These are phyloP conservation scores for Eospalax fontanierii DNA, from an alignment of 2,797 vertebrate species.

Conservation along the genomic window DNA sequence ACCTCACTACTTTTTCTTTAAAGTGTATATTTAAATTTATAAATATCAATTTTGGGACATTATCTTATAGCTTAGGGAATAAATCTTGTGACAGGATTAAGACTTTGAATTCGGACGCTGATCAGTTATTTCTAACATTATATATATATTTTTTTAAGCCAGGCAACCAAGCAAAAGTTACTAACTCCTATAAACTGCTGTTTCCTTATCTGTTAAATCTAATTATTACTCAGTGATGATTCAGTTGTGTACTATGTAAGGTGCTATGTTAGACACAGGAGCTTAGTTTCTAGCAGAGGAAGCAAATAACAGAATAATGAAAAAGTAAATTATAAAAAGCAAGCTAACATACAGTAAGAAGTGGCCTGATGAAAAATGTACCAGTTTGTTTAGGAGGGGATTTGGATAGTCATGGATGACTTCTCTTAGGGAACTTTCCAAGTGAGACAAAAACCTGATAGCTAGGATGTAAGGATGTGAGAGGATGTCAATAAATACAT, in stretches of 20 bases:
- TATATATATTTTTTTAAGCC: not conserved
- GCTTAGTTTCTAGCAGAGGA: not conserved
- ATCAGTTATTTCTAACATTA: slow-evolving; percentile 43
- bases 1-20: not conserved
- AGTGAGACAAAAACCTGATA: not conserved
- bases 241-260: not conserved
- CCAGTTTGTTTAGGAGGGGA: not conserved
- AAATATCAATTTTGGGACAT: not conserved
- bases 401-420: not conserved
- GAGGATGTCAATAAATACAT: not conserved
- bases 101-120: not conserved
- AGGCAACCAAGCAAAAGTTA: not conserved
- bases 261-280: not conserved
- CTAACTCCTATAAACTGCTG: slow-evolving; percentile 9
- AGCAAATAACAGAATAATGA: not conserved
- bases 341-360: slow-evolving; percentile 13
- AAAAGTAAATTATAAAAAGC: not conserved
- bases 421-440: slow-evolving; percentile 36
- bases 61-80: slow-evolving; percentile 31
- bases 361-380: not conserved
- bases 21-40: not conserved
- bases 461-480: not conserved
- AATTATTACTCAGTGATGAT: slow-evolving; percentile 43
- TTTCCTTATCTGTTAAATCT: not conserved
- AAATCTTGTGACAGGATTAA: not conserved